Conservation (phyloP, 2,113 vertebrate genomes). For the Thunnus maccoyii region DNA sequence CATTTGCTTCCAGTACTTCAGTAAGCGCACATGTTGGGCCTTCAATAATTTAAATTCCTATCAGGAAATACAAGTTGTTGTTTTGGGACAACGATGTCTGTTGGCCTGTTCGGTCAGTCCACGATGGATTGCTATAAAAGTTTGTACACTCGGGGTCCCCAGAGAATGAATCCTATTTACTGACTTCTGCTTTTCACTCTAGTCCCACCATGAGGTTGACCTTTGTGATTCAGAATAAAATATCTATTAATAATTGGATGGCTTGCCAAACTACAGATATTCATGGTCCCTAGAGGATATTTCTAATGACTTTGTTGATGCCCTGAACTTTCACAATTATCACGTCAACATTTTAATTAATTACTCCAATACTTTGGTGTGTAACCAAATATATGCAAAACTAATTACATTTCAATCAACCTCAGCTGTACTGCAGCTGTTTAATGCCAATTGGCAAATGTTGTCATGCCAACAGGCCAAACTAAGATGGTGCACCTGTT, state of each 20-base stretch:
- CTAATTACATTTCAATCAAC: neutral
- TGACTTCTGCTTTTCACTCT: no score
- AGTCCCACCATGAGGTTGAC: no score
- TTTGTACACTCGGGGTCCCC: neutral
- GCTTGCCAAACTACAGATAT: neutral
- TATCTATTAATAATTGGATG: neutral
- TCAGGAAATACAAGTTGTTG: neutral
- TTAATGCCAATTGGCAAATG: neutral
- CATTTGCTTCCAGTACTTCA: neutral
- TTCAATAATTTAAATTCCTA: neutral
- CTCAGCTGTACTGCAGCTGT: no score
- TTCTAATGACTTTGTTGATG: no score
- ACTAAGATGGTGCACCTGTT: neutral
- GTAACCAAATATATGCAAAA: neutral
- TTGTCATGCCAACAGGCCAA: neutral
- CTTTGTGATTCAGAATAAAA: neutral
- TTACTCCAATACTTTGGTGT: neutral
- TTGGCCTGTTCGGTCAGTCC: neutral
- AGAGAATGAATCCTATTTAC: neutral
- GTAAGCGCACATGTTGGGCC: neutral
- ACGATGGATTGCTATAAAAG: neutral
- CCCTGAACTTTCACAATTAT: no score
- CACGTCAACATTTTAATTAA: neutral
- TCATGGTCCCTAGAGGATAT: no score
- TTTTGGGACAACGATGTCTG: neutral